phyloP scores from a whole-genome alignment of 35 echinoderm and acorn worm genomes.

The Ptychodera flava region DNA sequence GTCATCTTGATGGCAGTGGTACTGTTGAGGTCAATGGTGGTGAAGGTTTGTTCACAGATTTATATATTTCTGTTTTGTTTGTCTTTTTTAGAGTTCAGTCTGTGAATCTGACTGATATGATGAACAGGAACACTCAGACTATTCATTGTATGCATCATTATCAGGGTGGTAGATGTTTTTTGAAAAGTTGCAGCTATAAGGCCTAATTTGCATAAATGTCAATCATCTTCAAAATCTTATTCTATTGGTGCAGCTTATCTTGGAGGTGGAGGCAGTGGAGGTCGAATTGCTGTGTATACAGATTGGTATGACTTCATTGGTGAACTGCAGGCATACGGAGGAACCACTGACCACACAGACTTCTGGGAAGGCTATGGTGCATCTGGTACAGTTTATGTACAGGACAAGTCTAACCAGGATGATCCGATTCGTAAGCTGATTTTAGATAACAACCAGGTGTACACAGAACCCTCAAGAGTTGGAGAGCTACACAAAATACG shows the following conservation, averaged over 20 bases:
- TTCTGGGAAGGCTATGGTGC: slow-evolving; percentile 11
- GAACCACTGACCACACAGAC: slow-evolving; percentile 18
- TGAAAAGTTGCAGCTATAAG: no score
- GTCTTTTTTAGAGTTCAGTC: no score
- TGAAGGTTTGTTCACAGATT: slow-evolving; percentile 36
- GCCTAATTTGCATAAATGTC: no score
- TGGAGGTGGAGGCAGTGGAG: slow-evolving; percentile 65
- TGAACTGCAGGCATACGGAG: slow-evolving; percentile 41
- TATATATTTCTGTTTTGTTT: no score
- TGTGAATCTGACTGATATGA: no score
- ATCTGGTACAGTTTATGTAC: slow-evolving; percentile 63
- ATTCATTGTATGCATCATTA: no score
- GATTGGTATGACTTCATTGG: slow-evolving; percentile 54
- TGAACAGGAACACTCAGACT: no score
- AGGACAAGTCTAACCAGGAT: slow-evolving; percentile 31
- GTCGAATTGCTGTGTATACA: slow-evolving; percentile 62
- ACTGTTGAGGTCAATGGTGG: slow-evolving; percentile 61
- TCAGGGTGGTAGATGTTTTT: no score
- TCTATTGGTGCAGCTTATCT: background rate
- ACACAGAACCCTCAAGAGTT: background rate
- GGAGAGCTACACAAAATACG: background rate
- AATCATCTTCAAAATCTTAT: no score
- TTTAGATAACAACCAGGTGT: slow-evolving; percentile 47
- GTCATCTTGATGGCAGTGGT: slow-evolving; percentile 75
- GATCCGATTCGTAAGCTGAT: slow-evolving; percentile 32